A percentile compares a stretch with the other conserved stretches of the same genome.
phyloP scores from a whole-genome alignment of 2,888 invertebrate species.

The Tetranychus truncatus region DNA sequence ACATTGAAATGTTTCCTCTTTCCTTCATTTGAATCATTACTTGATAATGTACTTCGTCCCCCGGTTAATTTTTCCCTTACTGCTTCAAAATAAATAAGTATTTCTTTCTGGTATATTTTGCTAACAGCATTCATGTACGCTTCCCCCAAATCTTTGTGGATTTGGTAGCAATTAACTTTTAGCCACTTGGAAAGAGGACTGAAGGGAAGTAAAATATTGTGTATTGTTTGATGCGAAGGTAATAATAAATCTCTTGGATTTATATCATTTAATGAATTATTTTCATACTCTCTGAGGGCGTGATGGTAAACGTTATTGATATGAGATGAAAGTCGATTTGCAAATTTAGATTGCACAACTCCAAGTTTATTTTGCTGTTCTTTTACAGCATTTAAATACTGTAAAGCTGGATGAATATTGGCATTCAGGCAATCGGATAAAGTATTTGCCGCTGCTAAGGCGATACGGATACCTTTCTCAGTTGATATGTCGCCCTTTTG shows the following conservation, averaged over 20 bases:
- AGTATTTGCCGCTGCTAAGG: slow-evolving; percentile 50
- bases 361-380: slow-evolving; percentile 61
- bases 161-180: slow-evolving; percentile 50
- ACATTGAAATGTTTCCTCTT: slow-evolving; percentile 8
- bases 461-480: slow-evolving; percentile 33
- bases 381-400: slow-evolving; percentile 49
- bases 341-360: slow-evolving; percentile 56
- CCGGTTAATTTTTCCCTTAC: slow-evolving; percentile 42
- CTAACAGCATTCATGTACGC: slow-evolving; percentile 37
- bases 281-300: slow-evolving; percentile 41
- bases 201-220: slow-evolving; percentile 66
- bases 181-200: slow-evolving; percentile 80
- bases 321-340: slow-evolving; percentile 64
- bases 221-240: slow-evolving; percentile 57
- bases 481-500: slow-evolving; percentile 53
- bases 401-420: slow-evolving; percentile 31
- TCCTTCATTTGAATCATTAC: slow-evolving; percentile 14
- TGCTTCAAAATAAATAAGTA: slow-evolving; percentile 55
- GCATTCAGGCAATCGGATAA: slow-evolving; percentile 52
- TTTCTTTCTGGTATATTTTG: slow-evolving; percentile 70
- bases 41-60: slow-evolving; percentile 33
- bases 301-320: slow-evolving; percentile 87
- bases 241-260: slow-evolving; percentile 40
- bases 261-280: slow-evolving; percentile 21
- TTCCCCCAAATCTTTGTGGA: slow-evolving; percentile 21